These are phyloP conservation scores for Subanguina moxae DNA, from an alignment of 1,140 invertebrate species.

Conservation along the genomic window DNA sequence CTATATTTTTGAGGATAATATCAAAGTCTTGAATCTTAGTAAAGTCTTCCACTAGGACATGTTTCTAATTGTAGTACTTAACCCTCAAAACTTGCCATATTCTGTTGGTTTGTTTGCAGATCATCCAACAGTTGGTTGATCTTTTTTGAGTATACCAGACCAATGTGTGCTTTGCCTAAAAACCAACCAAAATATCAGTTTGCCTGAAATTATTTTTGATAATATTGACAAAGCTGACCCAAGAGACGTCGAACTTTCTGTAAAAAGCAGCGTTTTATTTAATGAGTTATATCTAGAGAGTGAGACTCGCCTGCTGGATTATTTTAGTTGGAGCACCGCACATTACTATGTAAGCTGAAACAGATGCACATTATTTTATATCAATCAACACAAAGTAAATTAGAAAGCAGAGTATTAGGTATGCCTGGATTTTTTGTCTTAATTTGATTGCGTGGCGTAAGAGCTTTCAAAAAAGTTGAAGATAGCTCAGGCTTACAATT, in stretches of 20 bases:
- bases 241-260: constrained; percentile 33
- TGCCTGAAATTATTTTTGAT: background rate
- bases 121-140: constrained; percentile 92
- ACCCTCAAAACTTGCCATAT: constrained; percentile 65
- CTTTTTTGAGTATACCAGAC: constrained; percentile 91
- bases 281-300: background rate
- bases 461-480: too few relatives aligned
- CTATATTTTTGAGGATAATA: too few relatives aligned
- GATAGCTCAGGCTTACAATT: too few relatives aligned
- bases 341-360: constrained; percentile 23
- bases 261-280: background rate
- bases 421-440: too few relatives aligned
- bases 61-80: constrained; percentile 59
- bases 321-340: constrained; percentile 23
- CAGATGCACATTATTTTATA: constrained; percentile 59
- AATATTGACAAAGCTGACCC: background rate
- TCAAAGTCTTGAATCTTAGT: constrained; percentile 8
- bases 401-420: too few relatives aligned
- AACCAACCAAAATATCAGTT: background rate
- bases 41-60: constrained; percentile 3
- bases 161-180: constrained; percentile 77
- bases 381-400: too few relatives aligned
- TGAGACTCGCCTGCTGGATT: constrained; percentile 21
- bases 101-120: constrained; percentile 62
- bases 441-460: too few relatives aligned